Evolutionary conservation across 2,888 invertebrate genomes (phyloP), one percentile per base, ranked within the genome.

Genomic region (Ophonus ardosiacus): DNA sequence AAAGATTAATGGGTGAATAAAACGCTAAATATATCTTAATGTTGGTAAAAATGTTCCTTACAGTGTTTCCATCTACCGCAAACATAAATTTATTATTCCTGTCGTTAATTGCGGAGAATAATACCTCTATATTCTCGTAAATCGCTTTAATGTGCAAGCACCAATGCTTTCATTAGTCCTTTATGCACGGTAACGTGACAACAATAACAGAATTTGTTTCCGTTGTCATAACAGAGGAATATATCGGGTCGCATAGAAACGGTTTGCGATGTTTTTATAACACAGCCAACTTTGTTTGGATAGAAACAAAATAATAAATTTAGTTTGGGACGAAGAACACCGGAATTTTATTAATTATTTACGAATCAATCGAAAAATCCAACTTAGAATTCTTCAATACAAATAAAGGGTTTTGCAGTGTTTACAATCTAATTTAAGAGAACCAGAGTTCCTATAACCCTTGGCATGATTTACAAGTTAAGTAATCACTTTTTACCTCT

Each of bases 161-260:
- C 43, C 43, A 51, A 51, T 51, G 43, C 43, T 51, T 51, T 51
- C 10, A 51, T 51, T 51, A 51, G 7, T 51, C 43, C 43, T 51
- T 51, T 51, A 51, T 51, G 43, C 10, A 51, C 13, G 43, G 7
- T 10, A 2, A 51, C 43, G 13, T 51, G 10, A 10, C 43, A 2
- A 51, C 43, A 51, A 51, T 51, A 51, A 51, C 43, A 51, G 43
- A 51, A 68, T 68, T 68, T 68, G 68, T 68, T 38, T 68, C 68
- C 38, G 68, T 68, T 31, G 43, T 51, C 43, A 51, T 51, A 51
- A 10, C 13, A 31, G 6, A 31, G 43, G 43, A 8, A 51, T 51
- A 51, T 10, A 51, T 51, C 43, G 13, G 13, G 43, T 51, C 13
- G 13, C 8, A 51, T 5, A 51, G 43, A 10, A 51, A 51, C 43